Conservation (phyloP, 2,797 vertebrate genomes). For the Melanogrammus aeglefinus region DNA sequence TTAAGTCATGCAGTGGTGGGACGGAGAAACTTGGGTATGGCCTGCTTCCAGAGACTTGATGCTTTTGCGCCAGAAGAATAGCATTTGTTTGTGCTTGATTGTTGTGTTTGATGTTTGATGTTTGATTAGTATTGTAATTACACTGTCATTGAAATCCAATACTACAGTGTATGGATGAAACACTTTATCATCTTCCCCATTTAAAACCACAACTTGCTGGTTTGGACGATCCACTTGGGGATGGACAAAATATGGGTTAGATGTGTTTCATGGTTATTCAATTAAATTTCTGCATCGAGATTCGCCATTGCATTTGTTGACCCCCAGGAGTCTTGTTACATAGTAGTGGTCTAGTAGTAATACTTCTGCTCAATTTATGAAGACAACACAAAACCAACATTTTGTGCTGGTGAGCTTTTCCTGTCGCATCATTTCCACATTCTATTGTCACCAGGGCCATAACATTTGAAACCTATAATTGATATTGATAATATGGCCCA, state of each 20-base stretch:
- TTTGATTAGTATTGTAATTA: not conserved
- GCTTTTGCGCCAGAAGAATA: conserved; percentile 4
- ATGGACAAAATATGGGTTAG: not conserved
- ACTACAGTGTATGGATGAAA: not conserved
- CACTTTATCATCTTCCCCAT: not conserved
- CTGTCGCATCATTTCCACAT: not conserved
- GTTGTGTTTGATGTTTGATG: not conserved
- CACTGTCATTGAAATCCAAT: not conserved
- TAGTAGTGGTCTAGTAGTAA: not conserved
- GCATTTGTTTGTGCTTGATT: not conserved
- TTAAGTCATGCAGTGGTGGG: conserved; percentile 51
- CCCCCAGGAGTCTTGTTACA: not conserved
- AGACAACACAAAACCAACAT: not conserved
- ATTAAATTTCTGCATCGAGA: not conserved
- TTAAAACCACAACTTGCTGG: not conserved
- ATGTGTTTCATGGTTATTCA: not conserved
- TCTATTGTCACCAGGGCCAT: not conserved
- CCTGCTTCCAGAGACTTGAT: conserved; percentile 37
- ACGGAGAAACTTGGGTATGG: conserved; percentile 16
- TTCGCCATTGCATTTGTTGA: not conserved
- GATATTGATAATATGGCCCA: not conserved
- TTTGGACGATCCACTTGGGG: not conserved
- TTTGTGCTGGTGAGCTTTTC: not conserved
- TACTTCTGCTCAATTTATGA: not conserved
- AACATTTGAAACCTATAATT: not conserved